phyloP scores from a whole-genome alignment of 2,888 invertebrate species.

The Unio delphinus region DNA sequence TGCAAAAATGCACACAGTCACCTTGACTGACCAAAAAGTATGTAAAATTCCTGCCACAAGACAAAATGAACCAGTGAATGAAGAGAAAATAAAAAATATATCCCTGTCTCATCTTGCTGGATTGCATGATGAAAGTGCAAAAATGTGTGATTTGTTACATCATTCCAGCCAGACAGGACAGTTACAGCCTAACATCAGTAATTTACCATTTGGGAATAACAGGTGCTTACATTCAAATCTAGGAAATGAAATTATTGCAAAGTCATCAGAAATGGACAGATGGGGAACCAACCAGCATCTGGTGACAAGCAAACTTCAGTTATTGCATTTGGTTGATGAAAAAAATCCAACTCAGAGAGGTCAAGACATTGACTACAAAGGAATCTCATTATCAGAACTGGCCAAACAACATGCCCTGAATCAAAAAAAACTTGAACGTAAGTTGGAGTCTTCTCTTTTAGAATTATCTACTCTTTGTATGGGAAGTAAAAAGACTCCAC shows the following conservation, averaged over 20 bases:
- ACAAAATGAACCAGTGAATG: conserved; percentile 1
- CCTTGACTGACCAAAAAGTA: too few relatives aligned
- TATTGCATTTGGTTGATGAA: conserved; percentile 3
- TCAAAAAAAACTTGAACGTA: neutral
- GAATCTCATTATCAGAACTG: conserved; percentile 10
- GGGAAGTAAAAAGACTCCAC: conserved; percentile 1
- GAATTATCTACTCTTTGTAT: neutral
- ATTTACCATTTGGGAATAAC: too few relatives aligned
- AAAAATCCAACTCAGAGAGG: conserved; percentile 2
- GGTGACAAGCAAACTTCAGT: too few relatives aligned
- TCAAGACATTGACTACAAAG: neutral
- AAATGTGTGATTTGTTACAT: too few relatives aligned
- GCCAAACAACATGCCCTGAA: conserved; percentile 17
- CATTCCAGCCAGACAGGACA: too few relatives aligned
- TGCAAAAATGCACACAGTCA: conserved; percentile 11
- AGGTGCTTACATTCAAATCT: too few relatives aligned
- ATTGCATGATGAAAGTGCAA: conserved; percentile 1
- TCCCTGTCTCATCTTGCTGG: neutral
- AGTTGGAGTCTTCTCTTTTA: neutral
- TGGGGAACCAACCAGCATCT: too few relatives aligned
- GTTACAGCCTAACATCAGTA: too few relatives aligned
- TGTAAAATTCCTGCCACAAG: neutral
- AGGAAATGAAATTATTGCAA: too few relatives aligned
- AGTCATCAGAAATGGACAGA: too few relatives aligned
- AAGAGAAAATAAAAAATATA: neutral